Conservation (phyloP, 2,113 vertebrate species). For the Muntiacus muntjak region DNA sequence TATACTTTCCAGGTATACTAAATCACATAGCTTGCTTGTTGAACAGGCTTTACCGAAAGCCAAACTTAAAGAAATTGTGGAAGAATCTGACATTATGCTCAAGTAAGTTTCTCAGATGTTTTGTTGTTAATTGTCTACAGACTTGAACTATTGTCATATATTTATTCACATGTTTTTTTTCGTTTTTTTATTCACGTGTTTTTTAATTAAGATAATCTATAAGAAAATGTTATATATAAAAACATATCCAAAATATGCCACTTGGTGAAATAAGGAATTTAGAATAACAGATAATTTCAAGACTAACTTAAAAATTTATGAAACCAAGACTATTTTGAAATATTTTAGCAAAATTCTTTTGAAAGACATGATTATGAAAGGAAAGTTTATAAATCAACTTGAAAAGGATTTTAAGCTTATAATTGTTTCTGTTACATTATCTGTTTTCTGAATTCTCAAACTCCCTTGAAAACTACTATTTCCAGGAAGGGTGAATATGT, state of each 20-base stretch:
- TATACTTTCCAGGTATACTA: constrained; percentile 89
- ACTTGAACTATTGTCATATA: not conserved
- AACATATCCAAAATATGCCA: not conserved
- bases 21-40: constrained; percentile 92
- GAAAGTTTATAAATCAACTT: constrained; percentile 1
- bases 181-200: not conserved
- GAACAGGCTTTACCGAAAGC: constrained; percentile 91
- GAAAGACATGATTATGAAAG: constrained; percentile 34
- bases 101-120: constrained; percentile 82
- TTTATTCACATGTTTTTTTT: not conserved
- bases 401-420: not conserved
- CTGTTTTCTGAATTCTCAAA: constrained; percentile 29
- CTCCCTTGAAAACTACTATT: not conserved
- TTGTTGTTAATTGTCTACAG: not conserved
- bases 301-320: not conserved
- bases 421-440: not conserved
- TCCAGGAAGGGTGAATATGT: not conserved
- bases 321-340: constrained; percentile 35
- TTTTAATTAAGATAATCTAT: constrained; percentile 5
- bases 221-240: not conserved
- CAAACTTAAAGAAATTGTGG: constrained; percentile 90
- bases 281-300: constrained; percentile 5
- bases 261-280: not conserved
- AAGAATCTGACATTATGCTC: constrained; percentile 93
- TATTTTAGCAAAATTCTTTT: constrained; percentile 13